Conservation (phyloP, 2,113 vertebrate genomes). For the Sinocyclocheilus anshuiensis region DNA sequence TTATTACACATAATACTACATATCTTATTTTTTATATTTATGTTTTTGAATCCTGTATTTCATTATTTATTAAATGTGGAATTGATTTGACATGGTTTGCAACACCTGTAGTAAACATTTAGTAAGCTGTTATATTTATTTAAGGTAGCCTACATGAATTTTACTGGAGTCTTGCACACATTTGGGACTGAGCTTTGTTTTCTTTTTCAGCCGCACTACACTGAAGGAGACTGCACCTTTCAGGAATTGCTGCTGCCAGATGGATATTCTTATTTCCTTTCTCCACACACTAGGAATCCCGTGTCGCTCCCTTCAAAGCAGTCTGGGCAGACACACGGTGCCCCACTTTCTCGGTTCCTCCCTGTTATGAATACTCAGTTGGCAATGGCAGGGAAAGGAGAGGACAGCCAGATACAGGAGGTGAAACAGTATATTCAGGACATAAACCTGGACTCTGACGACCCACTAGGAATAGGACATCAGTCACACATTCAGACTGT, state of each 20-base stretch:
- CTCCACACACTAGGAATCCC: slow-evolving; percentile 60
- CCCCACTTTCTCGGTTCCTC: slow-evolving; percentile 70
- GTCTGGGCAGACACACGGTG: slow-evolving; percentile 45
- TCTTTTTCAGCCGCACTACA: slow-evolving; percentile 60
- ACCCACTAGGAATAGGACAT: slow-evolving; percentile 48
- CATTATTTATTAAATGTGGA: not conserved
- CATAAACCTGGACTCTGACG: slow-evolving; percentile 45
- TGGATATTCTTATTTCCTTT: slow-evolving; percentile 73
- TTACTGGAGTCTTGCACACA: not conserved
- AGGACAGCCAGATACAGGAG: slow-evolving; percentile 18
- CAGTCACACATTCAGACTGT: not conserved
- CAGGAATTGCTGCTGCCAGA: slow-evolving; percentile 70
- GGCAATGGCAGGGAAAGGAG: not conserved
- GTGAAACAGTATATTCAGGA: not conserved
- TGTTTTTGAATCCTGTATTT: not conserved
- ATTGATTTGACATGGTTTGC: not conserved
- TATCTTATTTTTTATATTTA: not conserved
- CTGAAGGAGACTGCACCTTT: slow-evolving; percentile 72
- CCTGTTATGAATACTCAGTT: slow-evolving; percentile 59
- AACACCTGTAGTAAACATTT: not conserved
- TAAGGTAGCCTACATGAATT: not conserved
- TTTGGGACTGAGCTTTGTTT: not conserved
- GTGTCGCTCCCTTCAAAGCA: slow-evolving; percentile 67
- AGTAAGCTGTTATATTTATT: not conserved
- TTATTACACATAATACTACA: not conserved